Conservation (phyloP, 2,113 vertebrate genomes). For the Pleuronectes platessa region DNA sequence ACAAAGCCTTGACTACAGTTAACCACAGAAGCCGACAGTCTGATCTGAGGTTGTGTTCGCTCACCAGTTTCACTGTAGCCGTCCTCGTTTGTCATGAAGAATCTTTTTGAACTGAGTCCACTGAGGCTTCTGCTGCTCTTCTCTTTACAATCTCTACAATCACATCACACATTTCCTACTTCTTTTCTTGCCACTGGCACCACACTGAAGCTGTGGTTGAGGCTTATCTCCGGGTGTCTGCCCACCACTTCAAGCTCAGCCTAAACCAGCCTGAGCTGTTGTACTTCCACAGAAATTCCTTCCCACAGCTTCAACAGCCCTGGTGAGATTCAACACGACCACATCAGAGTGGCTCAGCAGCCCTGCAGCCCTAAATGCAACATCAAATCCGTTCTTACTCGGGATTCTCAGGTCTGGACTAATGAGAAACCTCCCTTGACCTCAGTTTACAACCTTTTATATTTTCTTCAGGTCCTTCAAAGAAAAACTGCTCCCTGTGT, state of each 20-base stretch:
- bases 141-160: background rate
- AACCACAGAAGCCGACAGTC: no score
- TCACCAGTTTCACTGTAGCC: background rate
- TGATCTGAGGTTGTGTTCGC: background rate
- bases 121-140: background rate
- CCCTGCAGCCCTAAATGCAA: background rate
- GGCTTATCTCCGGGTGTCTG: constrained; percentile 12
- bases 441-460: background rate
- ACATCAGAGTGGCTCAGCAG: constrained; percentile 14
- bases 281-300: background rate
- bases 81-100: no score
- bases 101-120: no score
- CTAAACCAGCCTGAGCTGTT: constrained; percentile 15
- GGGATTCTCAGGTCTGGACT: constrained; percentile 11
- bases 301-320: constrained; percentile 4
- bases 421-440: constrained; percentile 19
- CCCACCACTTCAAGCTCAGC: constrained; percentile 1
- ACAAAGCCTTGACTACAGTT: background rate
- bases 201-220: background rate
- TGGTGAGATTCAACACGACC: background rate
- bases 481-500: constrained; percentile 4
- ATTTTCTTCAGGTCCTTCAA: background rate
- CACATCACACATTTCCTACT: background rate
- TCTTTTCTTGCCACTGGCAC: background rate
- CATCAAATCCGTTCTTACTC: constrained; percentile 9